Conservation (phyloP, 2,113 vertebrate genomes). For the Rousettus leschenaultii region DNA sequence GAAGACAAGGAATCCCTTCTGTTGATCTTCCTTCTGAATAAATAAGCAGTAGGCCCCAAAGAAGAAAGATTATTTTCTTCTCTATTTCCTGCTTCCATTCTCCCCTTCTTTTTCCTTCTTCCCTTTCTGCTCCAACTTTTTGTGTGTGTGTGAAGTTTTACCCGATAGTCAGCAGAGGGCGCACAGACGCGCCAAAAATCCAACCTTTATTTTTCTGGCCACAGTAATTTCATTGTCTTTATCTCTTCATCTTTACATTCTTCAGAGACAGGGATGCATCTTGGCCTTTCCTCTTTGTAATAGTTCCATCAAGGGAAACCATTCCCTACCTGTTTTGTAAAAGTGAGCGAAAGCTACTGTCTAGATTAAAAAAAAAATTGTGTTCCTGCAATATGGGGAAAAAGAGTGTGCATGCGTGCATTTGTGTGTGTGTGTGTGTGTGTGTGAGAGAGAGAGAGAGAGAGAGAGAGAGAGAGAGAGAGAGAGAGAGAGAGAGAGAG, state of each 20-base stretch:
- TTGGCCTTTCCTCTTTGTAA: constrained; percentile 36
- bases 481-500: no score
- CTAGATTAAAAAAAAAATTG: neutral
- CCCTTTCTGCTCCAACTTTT: neutral
- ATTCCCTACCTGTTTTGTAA: constrained; percentile 19
- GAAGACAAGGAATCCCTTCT: neutral
- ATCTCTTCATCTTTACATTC: constrained; percentile 40
- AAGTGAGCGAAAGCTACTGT: constrained; percentile 24
- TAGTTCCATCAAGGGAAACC: constrained; percentile 23
- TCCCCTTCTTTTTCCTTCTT: neutral
- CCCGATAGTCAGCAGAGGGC: constrained; percentile 72
- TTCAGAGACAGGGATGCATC: neutral
- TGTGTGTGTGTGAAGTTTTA: constrained; percentile 23
- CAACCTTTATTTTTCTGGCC: neutral
- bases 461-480: no score
- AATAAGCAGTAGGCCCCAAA: neutral
- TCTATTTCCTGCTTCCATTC: neutral
- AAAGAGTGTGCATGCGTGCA: neutral
- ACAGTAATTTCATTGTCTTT: constrained; percentile 48
- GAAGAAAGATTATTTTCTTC: neutral
- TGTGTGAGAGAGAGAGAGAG: no score
- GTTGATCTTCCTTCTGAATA: neutral
- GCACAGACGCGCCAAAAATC: constrained; percentile 58
- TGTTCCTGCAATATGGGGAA: neutral
- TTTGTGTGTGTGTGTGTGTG: neutral